phyloP scores from a whole-genome alignment of 2,888 invertebrate genomes.

The Atethmia centrago region DNA sequence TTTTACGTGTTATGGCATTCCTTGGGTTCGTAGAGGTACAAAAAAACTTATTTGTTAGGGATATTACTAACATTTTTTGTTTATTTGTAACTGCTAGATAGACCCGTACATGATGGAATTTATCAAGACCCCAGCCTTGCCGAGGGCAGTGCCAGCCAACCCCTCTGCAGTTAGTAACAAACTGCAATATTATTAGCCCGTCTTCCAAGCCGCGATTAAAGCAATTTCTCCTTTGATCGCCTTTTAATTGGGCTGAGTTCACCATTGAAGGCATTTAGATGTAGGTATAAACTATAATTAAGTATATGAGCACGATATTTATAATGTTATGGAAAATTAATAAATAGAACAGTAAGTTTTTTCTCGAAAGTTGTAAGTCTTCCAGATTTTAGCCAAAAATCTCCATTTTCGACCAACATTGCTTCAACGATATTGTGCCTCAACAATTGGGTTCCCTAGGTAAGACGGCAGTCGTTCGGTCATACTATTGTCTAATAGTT shows the following conservation, averaged over 20 bases:
- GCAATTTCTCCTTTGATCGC: not conserved
- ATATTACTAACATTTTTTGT: not conserved
- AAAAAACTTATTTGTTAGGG: conserved; percentile 9
- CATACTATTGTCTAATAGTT: not conserved
- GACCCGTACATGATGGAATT: not conserved
- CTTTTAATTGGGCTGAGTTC: not conserved
- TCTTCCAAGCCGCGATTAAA: not conserved
- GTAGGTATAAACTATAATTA: no score
- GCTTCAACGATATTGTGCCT: not conserved
- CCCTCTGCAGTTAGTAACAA: not conserved
- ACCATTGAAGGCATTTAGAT: no score
- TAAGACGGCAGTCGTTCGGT: no score
- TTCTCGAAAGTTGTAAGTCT: not conserved
- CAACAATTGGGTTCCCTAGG: not conserved
- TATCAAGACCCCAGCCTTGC: not conserved
- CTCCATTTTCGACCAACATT: not conserved
- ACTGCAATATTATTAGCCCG: not conserved
- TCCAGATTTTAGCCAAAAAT: not conserved
- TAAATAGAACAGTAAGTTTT: no score
- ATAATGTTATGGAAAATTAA: no score
- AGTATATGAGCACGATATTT: no score
- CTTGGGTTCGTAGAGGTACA: not conserved
- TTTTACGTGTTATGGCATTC: conserved; percentile 23
- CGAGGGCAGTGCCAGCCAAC: no score
- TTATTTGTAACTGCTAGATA: not conserved